Evolutionary conservation across 2,797 vertebrate genomes (phyloP).

Genomic region (Lepilemur septentrionalis): DNA sequence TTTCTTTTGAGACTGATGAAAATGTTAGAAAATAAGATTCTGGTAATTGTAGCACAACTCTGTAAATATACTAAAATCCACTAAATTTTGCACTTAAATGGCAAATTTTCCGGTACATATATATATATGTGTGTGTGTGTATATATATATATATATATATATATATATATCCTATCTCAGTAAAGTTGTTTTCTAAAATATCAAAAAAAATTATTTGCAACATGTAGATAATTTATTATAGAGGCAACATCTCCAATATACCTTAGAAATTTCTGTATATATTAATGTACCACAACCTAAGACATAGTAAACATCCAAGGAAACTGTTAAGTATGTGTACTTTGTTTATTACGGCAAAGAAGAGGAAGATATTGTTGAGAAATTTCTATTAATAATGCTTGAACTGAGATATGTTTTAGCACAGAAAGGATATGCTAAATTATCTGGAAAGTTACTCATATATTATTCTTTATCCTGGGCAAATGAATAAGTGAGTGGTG

Average conservation of each 20-base stretch:
- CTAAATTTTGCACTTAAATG: not conserved
- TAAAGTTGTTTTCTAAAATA: not conserved
- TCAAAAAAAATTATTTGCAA: not conserved
- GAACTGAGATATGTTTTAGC: not conserved
- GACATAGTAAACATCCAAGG: not conserved
- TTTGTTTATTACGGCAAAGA: not conserved
- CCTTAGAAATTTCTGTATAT: not conserved
- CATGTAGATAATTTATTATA: not conserved
- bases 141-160: not conserved
- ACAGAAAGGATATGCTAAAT: not conserved
- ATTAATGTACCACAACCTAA: not conserved
- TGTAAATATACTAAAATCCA: not conserved
- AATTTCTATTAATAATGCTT: not conserved
- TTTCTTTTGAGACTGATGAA: not conserved
- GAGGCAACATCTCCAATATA: not conserved
- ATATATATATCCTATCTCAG: not conserved
- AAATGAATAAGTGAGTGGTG: not conserved
- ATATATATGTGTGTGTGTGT: not conserved
- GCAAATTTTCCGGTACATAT: not conserved
- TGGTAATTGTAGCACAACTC: not conserved
- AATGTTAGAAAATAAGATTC: not conserved
- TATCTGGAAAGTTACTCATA: not conserved
- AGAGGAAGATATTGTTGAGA: not conserved
- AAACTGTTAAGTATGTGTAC: not conserved
- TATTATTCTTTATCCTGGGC: not conserved